Conservation (phyloP, 2,113 vertebrate species). For the Ceyx melanurus region DNA sequence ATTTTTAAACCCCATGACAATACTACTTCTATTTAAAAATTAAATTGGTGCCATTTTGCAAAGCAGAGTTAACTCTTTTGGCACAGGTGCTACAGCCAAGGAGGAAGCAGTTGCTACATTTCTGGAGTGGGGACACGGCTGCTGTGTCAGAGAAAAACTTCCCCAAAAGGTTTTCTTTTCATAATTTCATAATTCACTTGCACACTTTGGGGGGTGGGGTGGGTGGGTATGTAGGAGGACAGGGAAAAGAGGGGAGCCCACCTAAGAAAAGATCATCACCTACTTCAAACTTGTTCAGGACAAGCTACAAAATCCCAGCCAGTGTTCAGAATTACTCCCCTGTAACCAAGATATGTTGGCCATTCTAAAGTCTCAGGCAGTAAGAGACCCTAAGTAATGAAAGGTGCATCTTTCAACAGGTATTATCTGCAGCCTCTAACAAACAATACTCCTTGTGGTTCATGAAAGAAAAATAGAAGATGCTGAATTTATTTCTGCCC, state of each 20-base stretch:
- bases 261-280: not conserved
- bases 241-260: not conserved
- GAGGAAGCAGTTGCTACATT: not conserved
- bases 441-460: not conserved
- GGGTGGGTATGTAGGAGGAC: accelerated
- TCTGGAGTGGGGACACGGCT: not conserved
- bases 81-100: not conserved
- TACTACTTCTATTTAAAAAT: not conserved
- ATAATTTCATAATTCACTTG: not conserved
- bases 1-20: not conserved
- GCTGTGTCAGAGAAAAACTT: not conserved
- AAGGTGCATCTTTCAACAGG: not conserved
- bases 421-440: not conserved
- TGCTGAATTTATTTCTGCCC: not conserved
- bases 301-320: not conserved
- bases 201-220: accelerated
- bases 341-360: not conserved
- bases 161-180: not conserved
- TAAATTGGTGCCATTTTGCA: not conserved
- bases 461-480: not conserved
- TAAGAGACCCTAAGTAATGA: not conserved
- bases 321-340: not conserved
- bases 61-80: not conserved
- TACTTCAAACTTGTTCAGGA: not conserved
- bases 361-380: not conserved